Conservation (phyloP, 2,888 invertebrate genomes). For the Endomychus coccineus region DNA sequence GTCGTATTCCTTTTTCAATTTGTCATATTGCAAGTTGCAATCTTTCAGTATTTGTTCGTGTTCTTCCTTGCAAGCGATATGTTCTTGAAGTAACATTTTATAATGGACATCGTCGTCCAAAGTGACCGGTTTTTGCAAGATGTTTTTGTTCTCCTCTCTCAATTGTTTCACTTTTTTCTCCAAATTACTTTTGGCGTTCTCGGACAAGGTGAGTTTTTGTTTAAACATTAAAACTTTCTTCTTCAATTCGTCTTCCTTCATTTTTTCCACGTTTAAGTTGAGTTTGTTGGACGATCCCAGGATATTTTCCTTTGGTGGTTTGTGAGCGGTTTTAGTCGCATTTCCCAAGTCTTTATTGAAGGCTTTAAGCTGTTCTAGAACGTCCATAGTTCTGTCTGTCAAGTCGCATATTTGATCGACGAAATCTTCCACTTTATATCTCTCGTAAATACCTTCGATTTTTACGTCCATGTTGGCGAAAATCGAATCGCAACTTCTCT, state of each 20-base stretch:
- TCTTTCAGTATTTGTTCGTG: conserved; percentile 15
- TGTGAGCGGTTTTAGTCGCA: conserved; percentile 9
- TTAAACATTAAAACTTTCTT: conserved; percentile 28
- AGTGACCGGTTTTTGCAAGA: conserved; percentile 12
- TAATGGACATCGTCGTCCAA: conserved; percentile 25
- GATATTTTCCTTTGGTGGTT: conserved; percentile 12
- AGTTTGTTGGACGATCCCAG: conserved; percentile 4
- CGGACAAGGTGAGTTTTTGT: conserved; percentile 27
- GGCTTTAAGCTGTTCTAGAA: conserved; percentile 23
- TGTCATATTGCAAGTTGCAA: conserved; percentile 6
- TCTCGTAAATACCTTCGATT: conserved; percentile 23
- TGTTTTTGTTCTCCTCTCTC: conserved; percentile 30
- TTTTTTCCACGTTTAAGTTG: conserved; percentile 14
- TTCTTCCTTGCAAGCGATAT: conserved; percentile 18
- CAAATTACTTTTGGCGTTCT: conserved; percentile 22
- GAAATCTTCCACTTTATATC: conserved; percentile 24
- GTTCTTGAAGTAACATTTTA: conserved; percentile 25
- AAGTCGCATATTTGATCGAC: conserved; percentile 26
- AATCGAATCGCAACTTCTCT: conserved; percentile 21
- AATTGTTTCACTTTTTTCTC: conserved; percentile 31
- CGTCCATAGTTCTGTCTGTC: conserved; percentile 24
- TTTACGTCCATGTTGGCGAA: conserved; percentile 23
- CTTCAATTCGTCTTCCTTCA: conserved; percentile 30
- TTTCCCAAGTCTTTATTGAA: conserved; percentile 18
- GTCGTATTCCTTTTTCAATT: conserved; percentile 14